phyloP scores from a whole-genome alignment of 2,888 invertebrate species.

The Polyommatus icarus region DNA sequence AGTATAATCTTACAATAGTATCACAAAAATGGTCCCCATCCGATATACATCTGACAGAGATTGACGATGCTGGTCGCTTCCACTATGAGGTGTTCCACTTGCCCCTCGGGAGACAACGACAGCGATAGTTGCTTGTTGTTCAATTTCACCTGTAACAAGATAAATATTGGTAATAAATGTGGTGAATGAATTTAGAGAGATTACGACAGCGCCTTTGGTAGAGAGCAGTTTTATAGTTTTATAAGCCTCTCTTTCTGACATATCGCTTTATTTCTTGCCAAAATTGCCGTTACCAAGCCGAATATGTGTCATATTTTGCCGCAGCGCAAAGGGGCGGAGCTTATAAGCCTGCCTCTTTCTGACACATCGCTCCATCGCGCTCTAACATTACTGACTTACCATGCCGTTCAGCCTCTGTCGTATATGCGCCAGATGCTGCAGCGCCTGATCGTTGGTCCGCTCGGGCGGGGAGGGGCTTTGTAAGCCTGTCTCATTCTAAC shows the following conservation, averaged over 20 bases:
- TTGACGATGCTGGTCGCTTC: slow-evolving; percentile 94
- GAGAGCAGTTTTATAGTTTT: too few relatives aligned
- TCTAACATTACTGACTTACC: too few relatives aligned
- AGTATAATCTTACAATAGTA: slow-evolving; percentile 23
- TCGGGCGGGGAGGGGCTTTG: slow-evolving; percentile 57
- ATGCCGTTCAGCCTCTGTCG: too few relatives aligned
- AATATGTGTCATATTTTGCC: too few relatives aligned
- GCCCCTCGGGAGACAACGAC: slow-evolving; percentile 94
- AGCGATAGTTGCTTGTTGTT: slow-evolving; percentile 82
- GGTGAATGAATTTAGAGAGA: too few relatives aligned
- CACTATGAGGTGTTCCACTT: slow-evolving; percentile 94
- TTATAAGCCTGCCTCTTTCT: neutral
- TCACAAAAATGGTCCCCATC: slow-evolving; percentile 95
- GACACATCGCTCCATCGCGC: too few relatives aligned
- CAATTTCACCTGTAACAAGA: slow-evolving; percentile 74
- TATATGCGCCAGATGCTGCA: slow-evolving; percentile 87
- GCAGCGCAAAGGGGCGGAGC: slow-evolving; percentile 50
- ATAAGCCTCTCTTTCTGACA: slow-evolving; percentile 55
- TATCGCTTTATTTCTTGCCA: slow-evolving; percentile 70
- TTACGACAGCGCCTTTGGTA: too few relatives aligned
- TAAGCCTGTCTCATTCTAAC: neutral
- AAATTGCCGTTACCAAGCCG: too few relatives aligned
- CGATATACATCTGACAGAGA: slow-evolving; percentile 97
- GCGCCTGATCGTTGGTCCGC: too few relatives aligned
- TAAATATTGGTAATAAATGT: too few relatives aligned